Evolutionary conservation across 2,113 vertebrate genomes (phyloP).

Genomic region (Eolophus roseicapilla): DNA sequence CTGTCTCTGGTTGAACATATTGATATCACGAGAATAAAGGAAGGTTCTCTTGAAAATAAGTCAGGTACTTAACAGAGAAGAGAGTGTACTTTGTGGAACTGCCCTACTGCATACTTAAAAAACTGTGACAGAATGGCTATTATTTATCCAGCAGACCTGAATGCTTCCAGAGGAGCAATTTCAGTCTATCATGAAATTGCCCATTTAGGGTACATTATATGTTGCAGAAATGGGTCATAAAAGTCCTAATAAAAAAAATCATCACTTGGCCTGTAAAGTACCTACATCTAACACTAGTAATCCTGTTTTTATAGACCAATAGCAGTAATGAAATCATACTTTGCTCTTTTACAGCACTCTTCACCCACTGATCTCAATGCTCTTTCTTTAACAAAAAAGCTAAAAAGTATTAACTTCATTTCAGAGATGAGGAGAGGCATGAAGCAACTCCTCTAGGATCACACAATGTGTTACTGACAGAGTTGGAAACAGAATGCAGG

Average conservation of each 20-base stretch:
- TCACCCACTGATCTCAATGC: not conserved
- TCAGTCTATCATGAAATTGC: not conserved
- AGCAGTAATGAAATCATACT: not conserved
- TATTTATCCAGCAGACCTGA: not conserved
- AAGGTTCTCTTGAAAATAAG: not conserved
- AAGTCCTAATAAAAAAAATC: constrained; percentile 4
- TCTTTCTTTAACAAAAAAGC: not conserved
- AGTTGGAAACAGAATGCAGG: not conserved
- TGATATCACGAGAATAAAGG: not conserved
- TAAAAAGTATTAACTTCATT: not conserved
- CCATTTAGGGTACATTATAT: not conserved
- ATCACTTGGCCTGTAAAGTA: not conserved
- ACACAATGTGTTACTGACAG: not conserved
- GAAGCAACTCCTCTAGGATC: not conserved
- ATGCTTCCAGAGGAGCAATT: not conserved
- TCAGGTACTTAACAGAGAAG: not conserved
- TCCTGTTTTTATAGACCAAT: not conserved
- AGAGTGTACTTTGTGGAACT: not conserved
- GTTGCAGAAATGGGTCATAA: not conserved
- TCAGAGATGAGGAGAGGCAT: not conserved
- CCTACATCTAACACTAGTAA: not conserved
- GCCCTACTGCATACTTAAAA: not conserved
- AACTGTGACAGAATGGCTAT: not conserved
- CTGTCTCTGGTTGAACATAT: not conserved
- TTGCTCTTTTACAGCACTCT: not conserved